Percentiles rank a stretch among this genome's conserved stretches.
Conservation (phyloP, 2,113 vertebrate species). For the Tetrao urogallus region DNA sequence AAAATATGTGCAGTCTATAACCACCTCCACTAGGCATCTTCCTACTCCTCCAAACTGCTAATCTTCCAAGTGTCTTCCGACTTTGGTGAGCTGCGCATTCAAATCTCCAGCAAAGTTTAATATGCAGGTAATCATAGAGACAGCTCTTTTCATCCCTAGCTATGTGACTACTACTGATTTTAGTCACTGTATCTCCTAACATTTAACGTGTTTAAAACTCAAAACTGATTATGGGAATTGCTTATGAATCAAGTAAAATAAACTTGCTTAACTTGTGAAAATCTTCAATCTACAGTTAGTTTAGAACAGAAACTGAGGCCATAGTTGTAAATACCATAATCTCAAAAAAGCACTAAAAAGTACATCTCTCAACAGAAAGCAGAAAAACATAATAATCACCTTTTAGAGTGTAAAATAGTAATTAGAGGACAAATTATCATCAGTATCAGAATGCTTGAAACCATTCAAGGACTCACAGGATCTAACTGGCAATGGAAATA, state of each 20-base stretch:
- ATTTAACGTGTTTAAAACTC: neutral
- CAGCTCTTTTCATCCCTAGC: neutral
- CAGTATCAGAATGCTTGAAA: neutral
- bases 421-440: neutral
- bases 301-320: neutral
- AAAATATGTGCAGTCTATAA: slow-evolving; percentile 60
- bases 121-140: neutral
- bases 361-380: neutral
- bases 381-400: neutral
- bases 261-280: slow-evolving; percentile 1
- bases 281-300: neutral
- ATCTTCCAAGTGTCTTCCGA: slow-evolving; percentile 17
- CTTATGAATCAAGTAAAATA: neutral
- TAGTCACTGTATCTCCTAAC: neutral
- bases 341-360: neutral
- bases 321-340: neutral
- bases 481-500: neutral
- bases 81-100: neutral
- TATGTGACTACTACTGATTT: neutral
- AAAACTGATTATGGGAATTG: neutral
- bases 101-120: neutral
- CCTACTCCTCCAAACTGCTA: slow-evolving; percentile 49
- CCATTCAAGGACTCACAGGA: neutral
- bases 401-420: neutral
- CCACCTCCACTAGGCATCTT: slow-evolving; percentile 51